These are phyloP conservation scores for Cosmia pyralina DNA, from an alignment of 2,888 invertebrate species.

Conservation along the genomic window DNA sequence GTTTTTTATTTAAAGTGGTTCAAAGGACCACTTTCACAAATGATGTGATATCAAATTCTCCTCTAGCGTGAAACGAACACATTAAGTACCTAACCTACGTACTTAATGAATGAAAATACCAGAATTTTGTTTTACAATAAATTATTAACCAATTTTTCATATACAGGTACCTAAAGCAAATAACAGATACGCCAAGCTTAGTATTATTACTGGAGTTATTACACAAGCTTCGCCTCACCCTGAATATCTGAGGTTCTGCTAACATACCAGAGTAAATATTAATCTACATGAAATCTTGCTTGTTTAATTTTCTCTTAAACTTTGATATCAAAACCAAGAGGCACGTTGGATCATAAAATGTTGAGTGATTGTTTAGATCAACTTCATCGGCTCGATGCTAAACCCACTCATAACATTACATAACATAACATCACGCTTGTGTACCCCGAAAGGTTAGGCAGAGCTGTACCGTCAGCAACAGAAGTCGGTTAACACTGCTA, in stretches of 20 bases:
- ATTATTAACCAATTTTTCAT: background rate
- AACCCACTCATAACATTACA: too few relatives aligned
- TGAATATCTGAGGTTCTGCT: background rate
- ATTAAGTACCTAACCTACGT: background rate
- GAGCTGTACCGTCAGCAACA: too few relatives aligned
- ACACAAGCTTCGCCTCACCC: background rate
- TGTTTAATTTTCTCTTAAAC: background rate
- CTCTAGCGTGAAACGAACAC: background rate
- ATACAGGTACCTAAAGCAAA: background rate
- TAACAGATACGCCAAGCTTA: constrained; percentile 2
- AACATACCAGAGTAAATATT: background rate
- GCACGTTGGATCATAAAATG: background rate
- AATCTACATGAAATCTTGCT: background rate
- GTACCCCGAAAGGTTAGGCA: too few relatives aligned
- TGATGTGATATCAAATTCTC: background rate
- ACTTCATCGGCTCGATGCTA: background rate
- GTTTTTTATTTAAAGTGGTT: too few relatives aligned
- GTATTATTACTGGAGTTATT: background rate
- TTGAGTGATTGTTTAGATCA: background rate
- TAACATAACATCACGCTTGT: too few relatives aligned
- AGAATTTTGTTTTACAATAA: background rate
- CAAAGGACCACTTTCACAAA: background rate
- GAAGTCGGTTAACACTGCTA: too few relatives aligned
- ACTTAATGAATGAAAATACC: background rate
- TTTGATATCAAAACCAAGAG: background rate